Evolutionary conservation across 2,888 invertebrate species (phyloP), one percentile per base, ranked within the genome.

Genomic region (Tenthredo distinguenda): DNA sequence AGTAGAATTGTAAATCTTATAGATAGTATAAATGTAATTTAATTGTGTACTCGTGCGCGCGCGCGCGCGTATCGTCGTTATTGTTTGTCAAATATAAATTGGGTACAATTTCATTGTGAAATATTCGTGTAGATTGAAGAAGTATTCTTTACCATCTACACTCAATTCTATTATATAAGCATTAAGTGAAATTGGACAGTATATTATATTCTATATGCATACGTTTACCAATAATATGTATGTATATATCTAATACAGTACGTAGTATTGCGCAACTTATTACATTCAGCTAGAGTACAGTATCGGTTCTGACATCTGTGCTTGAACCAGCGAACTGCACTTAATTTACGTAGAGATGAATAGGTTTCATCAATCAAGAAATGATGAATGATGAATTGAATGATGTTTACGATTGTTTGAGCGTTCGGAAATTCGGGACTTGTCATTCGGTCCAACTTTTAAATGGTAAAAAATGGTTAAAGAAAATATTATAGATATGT

Each of bases 221-320:
- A 31, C 2, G 0, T 62, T 26, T 55, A 10, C 26, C 21, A 0
- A 12, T 43, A 47, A 47, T 12, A 62, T 62, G 12, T 62, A 62
- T 26, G 10, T 62, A 62, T 62, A 10, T 26, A 62, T 12, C 12
- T 26, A 26, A 26, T 26, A 26, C 21, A 31, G 21, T 18, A 18
- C 18, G 55, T 55, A n/a, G 12, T 26, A 62, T 62, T 62, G 21
- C 62, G 26, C 62, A 62, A 62, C 26, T 68, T 68, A 26, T 31
- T 68, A 18, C 18, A 18, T 10, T 34, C 18, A 26, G 18, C 15
- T 68, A 26, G 31, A 68, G 68, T 68, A 68, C 68, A 26, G 72
- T 74, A 43, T 74, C 43, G 72, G 72, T 74, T 21, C n/a, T 43
- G 72, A 43, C 72, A 74, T 74, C 72, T 74, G 72, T 74, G 72